Evolutionary conservation across 2,888 invertebrate species (phyloP).

Genomic region (Eupithecia inturbata): DNA sequence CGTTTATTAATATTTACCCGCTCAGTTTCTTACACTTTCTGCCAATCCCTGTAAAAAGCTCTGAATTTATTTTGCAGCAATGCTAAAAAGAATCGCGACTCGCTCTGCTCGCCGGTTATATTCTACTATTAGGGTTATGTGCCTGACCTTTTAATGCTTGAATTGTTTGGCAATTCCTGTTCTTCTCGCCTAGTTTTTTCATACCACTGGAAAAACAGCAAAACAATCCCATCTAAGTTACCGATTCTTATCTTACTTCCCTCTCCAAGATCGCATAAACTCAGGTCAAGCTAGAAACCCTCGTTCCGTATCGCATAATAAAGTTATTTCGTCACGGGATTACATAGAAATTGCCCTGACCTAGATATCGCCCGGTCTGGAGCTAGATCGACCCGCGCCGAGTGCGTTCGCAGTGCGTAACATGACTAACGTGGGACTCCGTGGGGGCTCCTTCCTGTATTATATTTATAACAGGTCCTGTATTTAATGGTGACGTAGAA

Average conservation of each 20-base stretch:
- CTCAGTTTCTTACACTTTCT: too few species aligned
- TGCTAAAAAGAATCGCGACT: too few species aligned
- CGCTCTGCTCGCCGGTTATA: too few species aligned
- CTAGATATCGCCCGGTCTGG: conserved; percentile 47
- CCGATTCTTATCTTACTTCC: not conserved
- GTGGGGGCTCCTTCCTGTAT: conserved; percentile 24
- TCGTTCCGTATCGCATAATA: conserved; percentile 16
- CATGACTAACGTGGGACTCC: too few species aligned
- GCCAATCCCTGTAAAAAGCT: too few species aligned
- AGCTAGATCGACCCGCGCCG: conserved; percentile 36
- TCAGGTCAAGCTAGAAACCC: not conserved
- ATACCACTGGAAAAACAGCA: not conserved
- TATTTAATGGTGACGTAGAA: not conserved
- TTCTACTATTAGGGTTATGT: too few species aligned
- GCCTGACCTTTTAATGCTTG: not conserved
- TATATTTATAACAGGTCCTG: not conserved
- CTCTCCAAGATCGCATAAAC: not conserved
- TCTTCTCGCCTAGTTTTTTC: not conserved
- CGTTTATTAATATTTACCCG: too few species aligned
- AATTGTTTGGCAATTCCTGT: not conserved
- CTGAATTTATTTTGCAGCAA: too few species aligned
- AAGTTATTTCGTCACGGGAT: conserved; percentile 42
- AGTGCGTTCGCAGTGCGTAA: not conserved
- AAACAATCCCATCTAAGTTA: not conserved
- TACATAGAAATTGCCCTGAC: conserved; percentile 53